These are phyloP conservation scores for Columba guinea DNA, from an alignment of 2,797 vertebrate genomes.

Conservation along the genomic window DNA sequence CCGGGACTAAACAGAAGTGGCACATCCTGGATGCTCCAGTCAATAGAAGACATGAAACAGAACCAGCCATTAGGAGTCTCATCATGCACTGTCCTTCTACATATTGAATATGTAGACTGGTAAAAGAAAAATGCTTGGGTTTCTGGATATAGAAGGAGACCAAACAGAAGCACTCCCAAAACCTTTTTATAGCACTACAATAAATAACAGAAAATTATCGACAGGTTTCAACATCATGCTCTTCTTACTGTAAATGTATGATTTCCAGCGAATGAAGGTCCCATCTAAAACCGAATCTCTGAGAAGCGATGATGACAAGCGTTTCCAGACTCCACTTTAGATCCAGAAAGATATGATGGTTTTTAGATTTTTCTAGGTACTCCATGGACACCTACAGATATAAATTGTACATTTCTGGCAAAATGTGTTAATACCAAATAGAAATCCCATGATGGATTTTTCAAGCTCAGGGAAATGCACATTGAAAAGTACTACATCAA, in stretches of 20 bases:
- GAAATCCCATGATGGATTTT: not conserved
- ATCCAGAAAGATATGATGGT: not conserved
- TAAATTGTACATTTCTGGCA: not conserved
- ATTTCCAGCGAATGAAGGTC: not conserved
- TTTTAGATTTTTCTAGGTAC: not conserved
- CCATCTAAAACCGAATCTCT: not conserved
- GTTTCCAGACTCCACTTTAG: not conserved
- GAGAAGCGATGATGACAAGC: not conserved
- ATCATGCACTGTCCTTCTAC: rapidly evolving
- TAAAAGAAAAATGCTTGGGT: not conserved
- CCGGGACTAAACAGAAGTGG: not conserved
- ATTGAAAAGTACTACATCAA: not conserved
- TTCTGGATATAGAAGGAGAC: not conserved
- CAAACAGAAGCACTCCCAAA: not conserved
- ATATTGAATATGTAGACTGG: not conserved
- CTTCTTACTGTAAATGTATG: not conserved
- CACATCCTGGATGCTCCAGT: not conserved
- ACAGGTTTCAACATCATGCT: rapidly evolving
- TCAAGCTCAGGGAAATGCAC: rapidly evolving
- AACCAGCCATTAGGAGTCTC: not conserved
- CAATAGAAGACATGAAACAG: not conserved
- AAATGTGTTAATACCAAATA: not conserved
- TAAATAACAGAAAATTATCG: not conserved
- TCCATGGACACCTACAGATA: not conserved
- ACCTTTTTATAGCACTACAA: not conserved